These are phyloP conservation scores for Zeus faber DNA, from an alignment of 2,113 vertebrate species.

Conservation along the genomic window DNA sequence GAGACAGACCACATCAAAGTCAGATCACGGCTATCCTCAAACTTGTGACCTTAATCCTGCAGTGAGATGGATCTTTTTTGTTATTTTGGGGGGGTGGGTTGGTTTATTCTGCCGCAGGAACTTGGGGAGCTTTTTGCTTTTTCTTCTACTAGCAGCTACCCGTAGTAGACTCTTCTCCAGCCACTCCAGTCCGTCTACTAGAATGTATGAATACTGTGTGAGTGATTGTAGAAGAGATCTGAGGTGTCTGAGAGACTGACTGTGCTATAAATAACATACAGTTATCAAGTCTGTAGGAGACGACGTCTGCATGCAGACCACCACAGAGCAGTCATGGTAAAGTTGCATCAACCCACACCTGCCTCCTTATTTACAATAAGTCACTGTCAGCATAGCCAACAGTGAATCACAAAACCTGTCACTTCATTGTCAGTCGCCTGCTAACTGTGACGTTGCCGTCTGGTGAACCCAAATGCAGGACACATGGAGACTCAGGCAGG, in stretches of 20 bases:
- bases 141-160: slow-evolving; percentile 16
- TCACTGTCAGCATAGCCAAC: too few relatives aligned
- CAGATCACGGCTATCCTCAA: slow-evolving; percentile 91
- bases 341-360: slow-evolving; percentile 51
- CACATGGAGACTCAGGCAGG: too few relatives aligned
- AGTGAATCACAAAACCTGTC: too few relatives aligned
- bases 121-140: slow-evolving; percentile 1
- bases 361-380: too few relatives aligned
- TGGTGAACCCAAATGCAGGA: too few relatives aligned
- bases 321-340: slow-evolving; percentile 22
- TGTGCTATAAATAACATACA: slow-evolving; percentile 14
- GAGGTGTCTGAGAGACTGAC: slow-evolving; percentile 22
- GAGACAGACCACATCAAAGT: slow-evolving; percentile 81
- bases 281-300: too few relatives aligned
- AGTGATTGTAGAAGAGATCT: slow-evolving; percentile 25
- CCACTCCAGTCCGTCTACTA: slow-evolving; percentile 44
- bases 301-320: slow-evolving; percentile 54
- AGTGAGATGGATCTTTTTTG: neutral
- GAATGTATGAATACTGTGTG: slow-evolving; percentile 70
- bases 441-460: too few relatives aligned
- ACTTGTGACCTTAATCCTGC: slow-evolving; percentile 85
- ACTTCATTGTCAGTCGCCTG: too few relatives aligned
- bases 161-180: slow-evolving; percentile 19
- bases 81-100: too few relatives aligned
- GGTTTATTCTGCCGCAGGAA: slow-evolving; percentile 15